Evolutionary conservation across 2,888 invertebrate species (phyloP), one percentile per base, ranked within the genome.

Genomic region (Philereme vetulata): DNA sequence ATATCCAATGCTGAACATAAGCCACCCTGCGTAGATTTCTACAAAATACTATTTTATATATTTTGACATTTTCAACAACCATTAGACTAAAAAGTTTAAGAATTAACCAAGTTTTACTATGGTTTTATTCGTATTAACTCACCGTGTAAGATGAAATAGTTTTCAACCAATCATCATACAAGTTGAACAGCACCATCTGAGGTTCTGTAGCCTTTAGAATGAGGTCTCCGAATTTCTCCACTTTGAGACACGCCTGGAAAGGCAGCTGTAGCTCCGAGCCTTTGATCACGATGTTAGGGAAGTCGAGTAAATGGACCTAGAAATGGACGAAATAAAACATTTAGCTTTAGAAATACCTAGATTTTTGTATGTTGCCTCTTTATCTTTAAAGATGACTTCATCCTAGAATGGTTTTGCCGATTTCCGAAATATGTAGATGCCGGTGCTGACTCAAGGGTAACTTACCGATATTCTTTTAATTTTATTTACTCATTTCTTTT

Each of bases 251-350:
- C 5, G 99, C 99, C 86, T 99, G 98, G 96, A 99, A 99, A 0
- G 99, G 99, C 75, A 99, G 89, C 89, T 99, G 99, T 65, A 99
- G 92, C 85, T 99, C 99, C 0, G 98, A 99, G 0, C 99, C 99
- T 87, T 99, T 99, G 92, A 99, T 99, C 60, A 99, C 99, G 85
- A 99, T 99, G 90, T 99, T 99, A 9, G 99, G 99, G 93, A 99
- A 99, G 90, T 99, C 99, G n/a, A 99, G 94, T 82, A 99, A 95
- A 93, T 99, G 99, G 67, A 99, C 98, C 94, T 94, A 67, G 9
- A 48, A 49, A 53, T 1, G 21, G 21, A 21, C 21, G 7, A 54
- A 59, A 51, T 11, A 38, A 38, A 6, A 6, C 38, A 38, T 38
- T 0, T 6, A 38, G 6, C 5, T 1, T 6, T 4, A 38, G 38